phyloP scores from a whole-genome alignment of 1,140 invertebrate species.

The Eumeta japonica region DNA sequence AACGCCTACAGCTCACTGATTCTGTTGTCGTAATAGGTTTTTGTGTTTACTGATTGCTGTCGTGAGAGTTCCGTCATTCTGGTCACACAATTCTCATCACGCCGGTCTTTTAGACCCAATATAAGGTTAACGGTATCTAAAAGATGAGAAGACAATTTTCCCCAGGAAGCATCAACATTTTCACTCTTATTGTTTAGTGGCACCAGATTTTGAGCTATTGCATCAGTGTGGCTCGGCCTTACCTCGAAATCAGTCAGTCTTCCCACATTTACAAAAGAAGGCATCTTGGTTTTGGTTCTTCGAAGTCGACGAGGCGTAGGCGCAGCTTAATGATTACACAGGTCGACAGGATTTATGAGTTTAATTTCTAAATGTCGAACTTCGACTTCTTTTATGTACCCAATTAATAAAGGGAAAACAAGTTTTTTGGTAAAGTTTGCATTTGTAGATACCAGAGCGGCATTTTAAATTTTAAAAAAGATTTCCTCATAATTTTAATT shows the following conservation, averaged over 20 bases:
- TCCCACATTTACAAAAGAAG: slow-evolving; percentile 6
- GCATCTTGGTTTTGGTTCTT: slow-evolving; percentile 5
- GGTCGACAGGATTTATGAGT: no score
- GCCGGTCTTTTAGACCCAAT: slow-evolving; percentile 7
- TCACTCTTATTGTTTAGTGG: not conserved
- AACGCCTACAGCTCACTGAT: not conserved
- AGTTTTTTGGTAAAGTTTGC: no score
- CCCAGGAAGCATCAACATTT: slow-evolving; percentile 7
- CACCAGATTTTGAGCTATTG: no score
- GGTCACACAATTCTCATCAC: slow-evolving; percentile 16
- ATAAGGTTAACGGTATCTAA: slow-evolving; percentile 6
- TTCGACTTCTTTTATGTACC: no score
- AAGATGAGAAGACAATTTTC: slow-evolving; percentile 8
- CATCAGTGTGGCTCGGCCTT: slow-evolving; percentile 3
- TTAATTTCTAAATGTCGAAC: no score
- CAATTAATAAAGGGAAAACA: no score
- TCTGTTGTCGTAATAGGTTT: slow-evolving; percentile 5
- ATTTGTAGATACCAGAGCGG: no score
- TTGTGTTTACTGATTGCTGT: slow-evolving; percentile 12
- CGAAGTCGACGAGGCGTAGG: slow-evolving; percentile 10
- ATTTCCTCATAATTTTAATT: no score
- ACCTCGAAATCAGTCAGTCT: slow-evolving; percentile 7
- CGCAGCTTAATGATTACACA: slow-evolving; percentile 13
- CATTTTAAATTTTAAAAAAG: no score
- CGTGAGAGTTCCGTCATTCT: slow-evolving; percentile 10